Evolutionary conservation across 2,888 invertebrate genomes (phyloP).

Genomic region (Hyppa rectilinea): DNA sequence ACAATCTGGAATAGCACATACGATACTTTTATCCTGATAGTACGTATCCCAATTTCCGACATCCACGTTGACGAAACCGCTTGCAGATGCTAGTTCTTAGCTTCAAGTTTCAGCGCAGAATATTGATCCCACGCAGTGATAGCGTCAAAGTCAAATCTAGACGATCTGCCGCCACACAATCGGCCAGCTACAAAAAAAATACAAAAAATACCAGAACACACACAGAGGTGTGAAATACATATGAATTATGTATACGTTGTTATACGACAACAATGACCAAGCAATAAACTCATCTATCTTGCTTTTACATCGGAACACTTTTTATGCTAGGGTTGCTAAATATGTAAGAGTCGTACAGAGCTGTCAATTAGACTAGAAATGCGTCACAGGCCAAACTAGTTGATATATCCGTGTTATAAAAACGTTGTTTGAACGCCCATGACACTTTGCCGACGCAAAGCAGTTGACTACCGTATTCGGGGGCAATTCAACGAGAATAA

Average conservation of each 20-base stretch:
- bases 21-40: too few relatives aligned
- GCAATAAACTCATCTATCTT: conserved; percentile 61
- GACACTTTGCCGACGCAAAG: background rate
- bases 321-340: conserved; percentile 44
- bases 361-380: conserved; percentile 43
- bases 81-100: too few relatives aligned
- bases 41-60: too few relatives aligned
- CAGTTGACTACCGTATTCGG: background rate
- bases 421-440: background rate
- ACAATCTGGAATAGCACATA: too few relatives aligned
- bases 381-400: conserved; percentile 15
- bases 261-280: conserved; percentile 52
- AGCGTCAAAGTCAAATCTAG: conserved; percentile 22
- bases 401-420: conserved; percentile 9
- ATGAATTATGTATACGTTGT: conserved; percentile 56
- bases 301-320: conserved; percentile 35
- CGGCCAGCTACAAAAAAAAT: conserved; percentile 7
- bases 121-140: conserved; percentile 12
- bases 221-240: conserved; percentile 37
- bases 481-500: background rate
- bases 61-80: too few relatives aligned
- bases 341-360: conserved; percentile 8
- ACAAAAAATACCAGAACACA: conserved; percentile 39
- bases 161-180: conserved; percentile 30
- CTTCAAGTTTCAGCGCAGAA: conserved; percentile 2